Evolutionary conservation across 2,888 invertebrate genomes (phyloP).

Genomic region (Brassicogethes aeneus): DNA sequence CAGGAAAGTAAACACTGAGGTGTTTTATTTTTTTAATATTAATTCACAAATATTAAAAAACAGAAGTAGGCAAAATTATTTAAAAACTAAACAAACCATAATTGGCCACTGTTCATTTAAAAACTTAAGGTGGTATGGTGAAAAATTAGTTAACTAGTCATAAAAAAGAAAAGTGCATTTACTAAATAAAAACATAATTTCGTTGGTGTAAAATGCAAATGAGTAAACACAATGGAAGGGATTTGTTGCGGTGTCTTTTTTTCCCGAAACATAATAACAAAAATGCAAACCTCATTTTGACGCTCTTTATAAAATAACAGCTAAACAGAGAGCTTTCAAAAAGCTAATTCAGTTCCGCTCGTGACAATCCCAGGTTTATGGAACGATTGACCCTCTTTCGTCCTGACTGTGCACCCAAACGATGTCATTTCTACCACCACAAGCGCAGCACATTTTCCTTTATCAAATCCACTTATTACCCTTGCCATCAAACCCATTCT

Average conservation of each 20-base stretch:
- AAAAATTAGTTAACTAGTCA: no score
- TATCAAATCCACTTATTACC: conserved; percentile 26
- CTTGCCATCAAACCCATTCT: conserved; percentile 16
- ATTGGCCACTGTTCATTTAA: no score
- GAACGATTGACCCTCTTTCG: conserved; percentile 29
- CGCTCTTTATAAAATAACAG: conserved; percentile 19
- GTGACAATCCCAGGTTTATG: conserved; percentile 29
- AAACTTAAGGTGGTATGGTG: no score
- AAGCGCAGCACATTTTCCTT: conserved; percentile 24
- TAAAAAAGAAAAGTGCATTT: no score
- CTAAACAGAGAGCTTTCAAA: conserved; percentile 23
- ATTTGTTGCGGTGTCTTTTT: no score
- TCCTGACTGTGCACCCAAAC: conserved; percentile 12
- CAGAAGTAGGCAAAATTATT: no score
- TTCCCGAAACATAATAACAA: background rate
- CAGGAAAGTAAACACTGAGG: no score
- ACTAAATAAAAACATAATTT: no score
- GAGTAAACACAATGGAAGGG: background rate
- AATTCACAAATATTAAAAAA: no score
- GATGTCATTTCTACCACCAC: conserved; percentile 20
- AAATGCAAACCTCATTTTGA: conserved; percentile 11
- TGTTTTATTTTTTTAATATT: no score
- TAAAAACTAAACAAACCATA: no score
- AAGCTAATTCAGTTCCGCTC: conserved; percentile 27
- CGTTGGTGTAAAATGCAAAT: background rate